Evolutionary conservation across 2,113 vertebrate species (phyloP), one percentile per base, ranked within the genome.

Genomic region (Sinocyclocheilus rhinocerous): DNA sequence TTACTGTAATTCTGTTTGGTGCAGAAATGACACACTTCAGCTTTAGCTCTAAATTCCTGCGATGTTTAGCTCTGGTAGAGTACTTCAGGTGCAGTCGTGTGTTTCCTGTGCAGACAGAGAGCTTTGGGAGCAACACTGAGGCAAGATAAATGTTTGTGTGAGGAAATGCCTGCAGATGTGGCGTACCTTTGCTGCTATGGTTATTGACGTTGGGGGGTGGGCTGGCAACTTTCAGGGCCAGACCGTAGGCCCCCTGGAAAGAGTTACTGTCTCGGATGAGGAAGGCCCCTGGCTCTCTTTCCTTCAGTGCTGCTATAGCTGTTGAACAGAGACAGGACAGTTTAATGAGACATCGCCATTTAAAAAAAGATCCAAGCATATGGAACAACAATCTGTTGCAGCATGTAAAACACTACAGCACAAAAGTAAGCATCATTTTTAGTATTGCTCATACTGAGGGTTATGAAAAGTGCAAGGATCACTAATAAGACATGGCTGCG

Each of bases 191-290:
- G 90, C 91, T 94, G 89, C 93, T 92, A 88, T 97, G 96, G 86
- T 94, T 94, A 92, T 84, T 93, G 89, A 92, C 89, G 11, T 95
- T 96, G 52, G 95, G 90, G n/a, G 97, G 97, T 39, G 97, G 96
- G 0, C 95, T 96, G 3, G 95, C 94, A 92, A 98, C 97, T 90
- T 97, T 98, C 83, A 98, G 95, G 63, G 97, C 97, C 90, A 98
- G 91, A 4, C 97, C 97, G 2, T 98, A 98, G 13, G 97, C 97
- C 50, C 97, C 97, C 86, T 97, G 97, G 93, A 98, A 98, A 33
- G 97, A 98, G 90, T 97, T 97, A 50, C 97, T 98, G 93, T 97
- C 97, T 67, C 97, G 94, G 92, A 98, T 96, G 87, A 98, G 93
- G 91, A 98, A 98, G 48, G 94, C 91, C 8, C 97, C 97, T 0